Evolutionary conservation across 2,888 invertebrate species (phyloP).

Genomic region (Aphodius granarius): DNA sequence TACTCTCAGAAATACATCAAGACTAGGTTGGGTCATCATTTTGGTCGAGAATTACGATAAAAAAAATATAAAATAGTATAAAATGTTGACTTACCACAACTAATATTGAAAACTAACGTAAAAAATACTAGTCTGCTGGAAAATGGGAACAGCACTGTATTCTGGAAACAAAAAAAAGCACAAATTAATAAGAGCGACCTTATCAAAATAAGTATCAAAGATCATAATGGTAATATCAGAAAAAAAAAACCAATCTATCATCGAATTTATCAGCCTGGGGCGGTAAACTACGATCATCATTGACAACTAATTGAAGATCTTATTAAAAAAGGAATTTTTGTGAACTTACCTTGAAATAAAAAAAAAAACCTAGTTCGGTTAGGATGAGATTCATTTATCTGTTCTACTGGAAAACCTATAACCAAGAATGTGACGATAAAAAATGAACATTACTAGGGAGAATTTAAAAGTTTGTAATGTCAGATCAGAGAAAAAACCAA

Average conservation of each 20-base stretch:
- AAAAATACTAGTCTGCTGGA: too few relatives aligned
- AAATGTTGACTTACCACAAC: background rate
- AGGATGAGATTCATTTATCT: too few relatives aligned
- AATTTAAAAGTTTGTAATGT: background rate
- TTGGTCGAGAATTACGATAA: background rate
- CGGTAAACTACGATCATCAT: conserved; percentile 31
- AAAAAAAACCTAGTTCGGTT: too few relatives aligned
- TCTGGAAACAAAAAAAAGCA: too few relatives aligned
- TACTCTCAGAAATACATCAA: conserved; percentile 28
- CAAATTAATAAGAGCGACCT: too few relatives aligned
- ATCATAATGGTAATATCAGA: background rate
- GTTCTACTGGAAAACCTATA: background rate
- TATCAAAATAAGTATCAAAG: too few relatives aligned
- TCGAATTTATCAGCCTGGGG: conserved; percentile 22
- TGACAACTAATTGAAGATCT: too few relatives aligned
- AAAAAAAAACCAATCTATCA: conserved; percentile 18
- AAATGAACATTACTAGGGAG: background rate
- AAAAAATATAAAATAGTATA: background rate
- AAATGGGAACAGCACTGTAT: too few relatives aligned
- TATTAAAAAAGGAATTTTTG: too few relatives aligned
- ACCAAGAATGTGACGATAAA: background rate
- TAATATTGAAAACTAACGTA: too few relatives aligned
- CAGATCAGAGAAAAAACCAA: conserved; percentile 14
- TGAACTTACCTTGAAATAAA: too few relatives aligned
- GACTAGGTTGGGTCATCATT: conserved; percentile 30